Base-by-base conservation (phyloP, 2,797 vertebrate species). In the Pristis pectinata region DNA sequence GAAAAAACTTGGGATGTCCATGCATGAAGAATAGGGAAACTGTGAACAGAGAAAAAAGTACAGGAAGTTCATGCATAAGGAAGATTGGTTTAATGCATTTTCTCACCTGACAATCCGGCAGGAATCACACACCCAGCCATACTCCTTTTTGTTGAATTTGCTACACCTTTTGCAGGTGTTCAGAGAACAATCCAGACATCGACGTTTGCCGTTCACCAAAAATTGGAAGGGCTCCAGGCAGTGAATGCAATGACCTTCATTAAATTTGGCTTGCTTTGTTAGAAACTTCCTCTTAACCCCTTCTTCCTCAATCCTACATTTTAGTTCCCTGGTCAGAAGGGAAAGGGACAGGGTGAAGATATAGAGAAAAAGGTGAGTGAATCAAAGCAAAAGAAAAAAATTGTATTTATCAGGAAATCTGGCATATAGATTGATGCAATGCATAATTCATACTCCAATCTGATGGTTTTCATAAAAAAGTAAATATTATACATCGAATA, bases 191-290 rank as follows among this genome's bases (percentile, higher is more conserved):
- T 98, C 98, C 95, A 98, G 95, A 95, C 99, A 99, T 77, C 97
- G 97, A 0, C 97, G 95, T 2, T 97, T 98, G 95, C 98, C 98
- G 97, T 98, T 98, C 37, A 98, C 95, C 44, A 99, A 97, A 96
- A 98, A 98, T 96, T 98, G 97, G 96, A 98, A 99, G 79, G 98
- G 98, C 96, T 98, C 98, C 95, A 99, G 98, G 95, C 99, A 99
- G 96, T 96, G 98, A 95, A 99, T 97, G 0, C 99, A 99, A 96
- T 98, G 97, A 0, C 98, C 98, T 53, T 97, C 97, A 0, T 97
- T 97, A 91, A 98, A 97, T 11, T 96, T 97, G 34, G 96, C 97
- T n/a, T 98, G 96, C 19, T 95, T 95, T 0, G 97, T 97, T 19
- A 99, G 97, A 94, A 99, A 97, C 95, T 98, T 98, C 0, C 96